phyloP scores from a whole-genome alignment of 2,113 vertebrate genomes.

The Okapia johnstoni region DNA sequence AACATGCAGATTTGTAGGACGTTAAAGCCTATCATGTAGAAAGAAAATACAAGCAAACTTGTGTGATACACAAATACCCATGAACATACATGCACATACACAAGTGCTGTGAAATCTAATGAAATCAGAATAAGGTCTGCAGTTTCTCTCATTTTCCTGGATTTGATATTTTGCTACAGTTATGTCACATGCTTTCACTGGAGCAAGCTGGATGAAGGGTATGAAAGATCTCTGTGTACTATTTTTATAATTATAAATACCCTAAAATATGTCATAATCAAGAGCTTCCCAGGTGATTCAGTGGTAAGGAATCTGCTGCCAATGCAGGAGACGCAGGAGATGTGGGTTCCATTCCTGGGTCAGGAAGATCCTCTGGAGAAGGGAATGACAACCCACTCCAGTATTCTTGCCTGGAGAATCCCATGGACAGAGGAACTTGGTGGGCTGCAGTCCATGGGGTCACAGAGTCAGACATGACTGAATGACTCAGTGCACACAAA shows the following conservation, averaged over 20 bases:
- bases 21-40: fast-evolving
- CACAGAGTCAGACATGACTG: background rate
- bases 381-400: background rate
- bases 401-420: background rate
- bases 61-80: background rate
- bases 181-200: fast-evolving
- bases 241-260: background rate
- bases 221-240: background rate
- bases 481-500: background rate
- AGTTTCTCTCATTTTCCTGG: too few relatives aligned
- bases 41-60: too few relatives aligned
- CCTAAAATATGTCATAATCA: background rate
- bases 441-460: background rate
- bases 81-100: fast-evolving
- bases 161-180: too few relatives aligned
- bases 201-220: too few relatives aligned
- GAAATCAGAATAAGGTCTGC: background rate
- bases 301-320: background rate
- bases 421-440: background rate
- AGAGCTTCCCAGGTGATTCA: background rate
- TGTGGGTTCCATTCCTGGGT: background rate
- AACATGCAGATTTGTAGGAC: too few relatives aligned
- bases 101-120: too few relatives aligned
- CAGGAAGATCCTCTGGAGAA: background rate
- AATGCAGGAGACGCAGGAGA: background rate